Base-by-base conservation (phyloP, 2,797 vertebrate species). In the Tapirus indicus region DNA sequence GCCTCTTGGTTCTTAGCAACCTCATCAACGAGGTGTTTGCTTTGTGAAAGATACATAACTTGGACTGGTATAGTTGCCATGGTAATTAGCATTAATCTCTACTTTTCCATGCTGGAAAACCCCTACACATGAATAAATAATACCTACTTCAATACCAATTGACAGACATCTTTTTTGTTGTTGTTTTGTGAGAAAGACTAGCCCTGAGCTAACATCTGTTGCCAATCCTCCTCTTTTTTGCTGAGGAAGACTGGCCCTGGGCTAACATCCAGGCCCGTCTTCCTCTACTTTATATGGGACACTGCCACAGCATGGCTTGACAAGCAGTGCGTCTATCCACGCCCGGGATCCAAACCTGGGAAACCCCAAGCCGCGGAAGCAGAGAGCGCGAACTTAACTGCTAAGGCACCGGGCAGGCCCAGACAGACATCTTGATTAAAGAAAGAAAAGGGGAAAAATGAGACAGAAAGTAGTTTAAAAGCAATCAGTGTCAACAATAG, bases 71-170 rank as follows among this genome's bases (percentile, higher is more conserved):
- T 98, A 98, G 97, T 99, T 99, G 29, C 99, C 99, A 98, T 99
- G 99, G 97, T 99, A 99, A 0, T 99, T 99, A 96, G 99, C 99
- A 1, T 99, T 99, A 78, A 99, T 99, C 97, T 99, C 99, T 93
- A 99, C 99, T 56, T 99, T 99, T 93, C 99, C 99, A 66, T 99
- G 99, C 97, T 99, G 99, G 92, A 62, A 79, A 78, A 60, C 0
- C 0, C 16, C 62, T 58, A 62, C 21, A 68, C 5, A 44, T 4
- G 12, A 74, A 32, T 44, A 88, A 27, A 38, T 38, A 12, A n/a
- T 60, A 87, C 7, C 32, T 32, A 69, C 7, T 99, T 99, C 99
- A 47, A 99, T 99, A 97, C 99, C 99, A 87, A 84, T 99, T 99
- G 62, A 98, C 98, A 88, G 98, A 99, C 99, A 99, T 99, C 83